A percentile compares a stretch with the other conserved stretches of the same genome.
Evolutionary conservation across 2,797 vertebrate species (phyloP).

Genomic region (Tokudaia muenninki): DNA sequence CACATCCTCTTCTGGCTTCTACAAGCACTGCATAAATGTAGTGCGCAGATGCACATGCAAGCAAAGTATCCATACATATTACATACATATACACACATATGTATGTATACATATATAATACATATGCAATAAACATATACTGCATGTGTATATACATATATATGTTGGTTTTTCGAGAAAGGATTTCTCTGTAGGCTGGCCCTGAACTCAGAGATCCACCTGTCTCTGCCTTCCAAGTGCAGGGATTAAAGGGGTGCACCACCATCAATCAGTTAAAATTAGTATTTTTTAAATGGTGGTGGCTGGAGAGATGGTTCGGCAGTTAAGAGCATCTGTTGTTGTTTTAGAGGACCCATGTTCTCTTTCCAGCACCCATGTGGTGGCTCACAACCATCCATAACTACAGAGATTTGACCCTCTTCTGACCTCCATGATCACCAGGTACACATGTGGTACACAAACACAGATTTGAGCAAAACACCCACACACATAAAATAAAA

Average conservation of each 20-base stretch:
- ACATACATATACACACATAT: too few relatives aligned
- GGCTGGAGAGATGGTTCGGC: neutral
- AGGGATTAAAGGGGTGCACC: neutral
- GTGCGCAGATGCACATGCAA: too few relatives aligned
- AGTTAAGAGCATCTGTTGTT: neutral
- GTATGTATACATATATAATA: neutral
- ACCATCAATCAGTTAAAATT: neutral
- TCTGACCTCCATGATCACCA: neutral
- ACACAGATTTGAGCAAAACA: neutral
- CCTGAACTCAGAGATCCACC: neutral
- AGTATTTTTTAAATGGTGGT: neutral
- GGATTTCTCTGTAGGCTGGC: neutral
- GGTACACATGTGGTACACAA: neutral
- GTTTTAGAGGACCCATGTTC: neutral
- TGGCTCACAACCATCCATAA: neutral
- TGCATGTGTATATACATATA: too few relatives aligned
- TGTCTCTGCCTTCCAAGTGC: neutral
- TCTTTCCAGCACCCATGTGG: neutral
- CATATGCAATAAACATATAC: too few relatives aligned
- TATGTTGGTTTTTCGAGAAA: too few relatives aligned
- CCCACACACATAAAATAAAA: neutral
- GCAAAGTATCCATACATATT: neutral
- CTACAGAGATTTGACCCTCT: neutral
- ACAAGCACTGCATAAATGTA: neutral
- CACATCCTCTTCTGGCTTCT: neutral